Base-by-base conservation (phyloP, 2,113 vertebrate species). In the Australoheros scitulus region DNA sequence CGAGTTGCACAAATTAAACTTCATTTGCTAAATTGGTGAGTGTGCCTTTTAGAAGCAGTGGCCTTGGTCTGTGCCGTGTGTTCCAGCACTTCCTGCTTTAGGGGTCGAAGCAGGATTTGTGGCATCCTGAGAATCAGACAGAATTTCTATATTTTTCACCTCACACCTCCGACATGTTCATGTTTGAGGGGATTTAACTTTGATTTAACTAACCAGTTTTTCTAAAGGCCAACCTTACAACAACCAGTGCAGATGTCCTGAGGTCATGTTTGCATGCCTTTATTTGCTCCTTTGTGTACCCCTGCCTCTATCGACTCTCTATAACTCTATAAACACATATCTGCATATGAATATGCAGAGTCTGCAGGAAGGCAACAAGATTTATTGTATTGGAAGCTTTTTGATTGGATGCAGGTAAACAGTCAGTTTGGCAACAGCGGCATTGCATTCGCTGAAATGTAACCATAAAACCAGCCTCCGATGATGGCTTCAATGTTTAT, bases 1-100 rank as follows among this genome's bases (percentile, higher is more conserved):
- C 18, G 64, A 36, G 38, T 50, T 70, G 29, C 41, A 13, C 1
- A 10, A 50, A 0, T 0, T 26, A 17, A 68, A 26, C 41, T 6
- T 68, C 22, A 47, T 26, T 24, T 65, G 38, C 43, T 43, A 43
- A 13, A 43, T 14, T 43, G 38, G 63, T 65, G 38, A 26, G 24
- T 43, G 63, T 2, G 15, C 22, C 38, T 47, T 52, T 41, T 41
- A 41, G 38, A 11, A 41, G 38, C 10, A 41, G 11, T 11, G 11
- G 3, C 11, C 38, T 11, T 43, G 13, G 41, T 43, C 41, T 43
- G 47, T 50, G 15, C 47, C 1, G 64, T 50, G 0, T 57, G 56
- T 13, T 57, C 5, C n/a, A 57, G n/a, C 56, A 58, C 56, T 5
- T 24, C 56, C 56, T 58, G 56, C 56, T 24, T 50, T 18, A 50